Evolutionary conservation across 2,113 vertebrate species (phyloP), one percentile per base, ranked within the genome.

Genomic region (Heterocephalus glaber): DNA sequence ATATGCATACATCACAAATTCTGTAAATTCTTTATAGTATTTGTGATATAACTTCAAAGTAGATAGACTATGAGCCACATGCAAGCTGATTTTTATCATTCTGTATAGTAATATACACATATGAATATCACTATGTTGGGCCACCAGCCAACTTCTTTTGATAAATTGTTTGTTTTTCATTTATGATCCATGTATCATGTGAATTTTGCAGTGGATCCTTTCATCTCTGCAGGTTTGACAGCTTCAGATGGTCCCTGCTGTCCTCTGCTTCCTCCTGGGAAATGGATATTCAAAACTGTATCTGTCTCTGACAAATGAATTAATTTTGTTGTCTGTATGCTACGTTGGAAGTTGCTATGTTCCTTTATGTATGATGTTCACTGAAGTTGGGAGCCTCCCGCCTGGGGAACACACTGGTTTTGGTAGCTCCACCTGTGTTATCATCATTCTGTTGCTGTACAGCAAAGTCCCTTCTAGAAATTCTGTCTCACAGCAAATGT

Each of bases 1-100:
- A 98, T 98, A 98, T 98, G 98, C 98, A 98, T 98, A 98, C 93
- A 66, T 98, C 97, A 98, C 80, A 91, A 97, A 98, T 98, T 98
- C 98, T 98, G 98, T 98, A 98, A 98, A 98, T 98, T 98, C 98
- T 98, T 98, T 98, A 97, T 94, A 97, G 97, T 98, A 98, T 96
- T 81, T 98, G 98, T 98, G 97, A 96, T 98, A 98, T 97, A 98
- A 98, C 98, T 98, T 98, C 95, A 97, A 97, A 98, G 87, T 97
- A 98, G 98, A 94, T 97, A 98, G 97, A 97, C 96, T 98, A 96
- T 97, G 96, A 98, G 92, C 94, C 91, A 98, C 98, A 98, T 97
- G 97, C 96, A 98, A 98, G 96, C 89, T 96, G 96, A 82, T 98
- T 98, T 98, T 98, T 97, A 98, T 97, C 98, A 98, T 97, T 97